Evolutionary conservation across 1,140 invertebrate genomes (phyloP), one percentile per base, ranked within the genome.

Genomic region (Lasioglossum baleicum): DNA sequence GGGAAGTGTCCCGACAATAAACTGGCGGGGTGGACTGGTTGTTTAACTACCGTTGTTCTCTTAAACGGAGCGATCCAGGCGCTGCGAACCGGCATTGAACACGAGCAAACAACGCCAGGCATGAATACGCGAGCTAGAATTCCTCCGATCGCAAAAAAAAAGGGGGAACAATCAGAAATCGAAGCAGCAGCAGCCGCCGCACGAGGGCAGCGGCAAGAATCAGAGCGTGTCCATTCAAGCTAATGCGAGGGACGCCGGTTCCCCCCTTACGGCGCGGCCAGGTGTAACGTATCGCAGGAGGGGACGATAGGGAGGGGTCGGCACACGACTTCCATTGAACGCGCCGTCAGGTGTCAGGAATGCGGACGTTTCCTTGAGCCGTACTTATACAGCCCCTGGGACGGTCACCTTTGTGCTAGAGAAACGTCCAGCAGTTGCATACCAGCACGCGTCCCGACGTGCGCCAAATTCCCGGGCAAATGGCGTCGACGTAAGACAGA

Each of bases 401-500:
- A 60, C 67, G 67, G 53, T 60, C 31, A 75, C 40, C 76, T 81
- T 81, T 83, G 83, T 82, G 26, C 48, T 53, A 22, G 35, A n/a
- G 40, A 61, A 60, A 42, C 75, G 70, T 78, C 70, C 75, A 7
- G 22, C 35, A n/a, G 44, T 22, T 44, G 76, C 60, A 83, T 70
- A 68, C 61, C 66, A 48, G 81, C 68, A 75, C 67, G 76, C 56
- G 48, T 67, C 61, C 40, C 76, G 61, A 83, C 65, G 66, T 53
- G 75, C 63, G 40, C 60, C 76, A 60, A 80, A 83, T 84, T 83
- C 76, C 67, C 40, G 48, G 48, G 68, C 70, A 68, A 83, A 87
- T 83, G 77, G 85, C 51, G 44, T 48, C 70, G 82, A 87, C 84
- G 75, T 85, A 82, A 75, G 83, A 82, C 60, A 70, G 58, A 58